phyloP scores from a whole-genome alignment of 2,113 vertebrate genomes.

The Zosterops hypoxanthus region DNA sequence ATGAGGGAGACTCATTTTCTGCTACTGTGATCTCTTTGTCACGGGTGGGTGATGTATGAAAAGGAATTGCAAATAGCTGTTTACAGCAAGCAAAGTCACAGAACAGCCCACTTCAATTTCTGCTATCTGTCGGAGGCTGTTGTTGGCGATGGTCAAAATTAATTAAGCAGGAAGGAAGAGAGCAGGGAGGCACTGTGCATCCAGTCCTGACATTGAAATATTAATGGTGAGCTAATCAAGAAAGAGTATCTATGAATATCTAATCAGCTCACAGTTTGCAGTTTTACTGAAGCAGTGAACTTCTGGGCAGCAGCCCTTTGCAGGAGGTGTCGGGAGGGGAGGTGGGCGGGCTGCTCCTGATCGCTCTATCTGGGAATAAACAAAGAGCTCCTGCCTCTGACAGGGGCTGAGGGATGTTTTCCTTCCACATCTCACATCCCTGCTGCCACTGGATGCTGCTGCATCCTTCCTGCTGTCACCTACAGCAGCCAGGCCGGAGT shows the following conservation, averaged over 20 bases:
- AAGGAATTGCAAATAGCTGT: slow-evolving; percentile 63
- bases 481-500: not conserved
- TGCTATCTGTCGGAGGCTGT: slow-evolving; percentile 47
- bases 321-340: not conserved
- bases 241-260: slow-evolving; percentile 55
- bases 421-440: not conserved
- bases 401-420: not conserved
- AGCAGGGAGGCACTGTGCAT: slow-evolving; percentile 34
- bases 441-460: not conserved
- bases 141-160: slow-evolving; percentile 59
- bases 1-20: slow-evolving; percentile 55
- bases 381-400: not conserved
- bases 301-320: slow-evolving; percentile 22
- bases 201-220: slow-evolving; percentile 62
- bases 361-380: not conserved
- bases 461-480: not conserved
- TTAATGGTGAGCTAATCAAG: slow-evolving; percentile 66
- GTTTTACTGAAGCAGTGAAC: slow-evolving; percentile 20
- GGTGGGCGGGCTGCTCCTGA: not conserved
- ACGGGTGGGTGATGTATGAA: slow-evolving; percentile 57
- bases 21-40: slow-evolving; percentile 53
- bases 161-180: slow-evolving; percentile 70
- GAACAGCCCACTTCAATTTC: slow-evolving; percentile 64
- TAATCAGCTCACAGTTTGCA: slow-evolving; percentile 57
- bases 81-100: slow-evolving; percentile 56